phyloP scores from a whole-genome alignment of 2,888 invertebrate species.

The Amphipyra berbera region DNA sequence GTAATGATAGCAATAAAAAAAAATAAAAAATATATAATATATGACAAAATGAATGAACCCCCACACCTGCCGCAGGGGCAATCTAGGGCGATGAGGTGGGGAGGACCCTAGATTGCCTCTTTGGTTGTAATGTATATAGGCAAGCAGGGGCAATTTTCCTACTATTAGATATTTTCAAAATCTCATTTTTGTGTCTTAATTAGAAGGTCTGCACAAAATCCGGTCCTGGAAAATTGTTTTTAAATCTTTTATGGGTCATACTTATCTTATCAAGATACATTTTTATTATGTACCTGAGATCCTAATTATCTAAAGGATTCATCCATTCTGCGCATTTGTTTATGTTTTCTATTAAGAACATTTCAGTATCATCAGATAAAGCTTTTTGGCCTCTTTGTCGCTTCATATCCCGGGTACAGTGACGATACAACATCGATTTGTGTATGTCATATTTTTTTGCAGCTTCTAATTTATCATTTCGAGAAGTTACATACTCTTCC shows the following conservation, averaged over 20 bases:
- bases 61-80: too few species aligned
- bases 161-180: too few species aligned
- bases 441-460: conserved; percentile 37
- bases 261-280: conserved; percentile 49
- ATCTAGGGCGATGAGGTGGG: too few species aligned
- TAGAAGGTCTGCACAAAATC: not conserved
- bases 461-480: not conserved
- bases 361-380: conserved; percentile 43
- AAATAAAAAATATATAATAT: too few species aligned
- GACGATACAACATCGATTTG: conserved; percentile 43
- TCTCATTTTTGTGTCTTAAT: not conserved
- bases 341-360: conserved; percentile 42
- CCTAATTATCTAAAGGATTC: conserved; percentile 49
- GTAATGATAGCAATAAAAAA: too few species aligned
- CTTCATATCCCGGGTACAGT: conserved; percentile 39
- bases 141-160: too few species aligned
- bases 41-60: too few species aligned
- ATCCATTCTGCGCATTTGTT: conserved; percentile 55
- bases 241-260: conserved; percentile 42
- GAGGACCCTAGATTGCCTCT: too few species aligned
- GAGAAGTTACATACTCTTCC: not conserved
- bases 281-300: conserved; percentile 52
- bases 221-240: conserved; percentile 47
- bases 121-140: too few species aligned
- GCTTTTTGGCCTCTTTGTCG: conserved; percentile 51